phyloP scores from a whole-genome alignment of 2,113 vertebrate genomes.

The Copsychus sechellarum region DNA sequence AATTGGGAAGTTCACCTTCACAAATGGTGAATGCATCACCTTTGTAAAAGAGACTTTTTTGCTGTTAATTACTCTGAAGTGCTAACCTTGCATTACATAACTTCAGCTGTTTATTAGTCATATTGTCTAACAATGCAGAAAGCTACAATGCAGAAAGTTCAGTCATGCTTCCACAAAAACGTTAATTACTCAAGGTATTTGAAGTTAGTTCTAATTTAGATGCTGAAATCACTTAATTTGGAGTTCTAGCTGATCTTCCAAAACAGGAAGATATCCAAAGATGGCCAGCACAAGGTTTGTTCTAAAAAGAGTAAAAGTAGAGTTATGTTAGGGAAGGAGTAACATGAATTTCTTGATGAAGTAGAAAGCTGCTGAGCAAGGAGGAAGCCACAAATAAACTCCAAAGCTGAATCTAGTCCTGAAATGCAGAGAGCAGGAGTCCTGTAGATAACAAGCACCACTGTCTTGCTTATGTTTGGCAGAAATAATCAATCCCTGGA shows the following conservation, averaged over 20 bases:
- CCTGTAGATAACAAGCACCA: not conserved
- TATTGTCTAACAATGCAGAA: not conserved
- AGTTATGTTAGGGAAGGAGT: not conserved
- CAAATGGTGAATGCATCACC: not conserved
- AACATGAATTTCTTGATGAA: not conserved
- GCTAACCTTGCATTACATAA: not conserved
- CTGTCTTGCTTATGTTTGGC: not conserved
- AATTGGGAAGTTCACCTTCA: not conserved
- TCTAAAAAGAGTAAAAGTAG: not conserved
- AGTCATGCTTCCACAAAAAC: not conserved
- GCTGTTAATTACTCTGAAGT: not conserved
- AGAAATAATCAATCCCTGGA: not conserved
- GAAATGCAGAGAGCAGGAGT: not conserved
- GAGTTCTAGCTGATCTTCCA: not conserved
- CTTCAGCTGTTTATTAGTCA: not conserved
- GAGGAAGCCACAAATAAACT: not conserved
- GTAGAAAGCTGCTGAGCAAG: not conserved
- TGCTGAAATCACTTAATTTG: not conserved
- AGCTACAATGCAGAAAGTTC: not conserved
- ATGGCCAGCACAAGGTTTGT: not conserved
- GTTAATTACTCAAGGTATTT: not conserved
- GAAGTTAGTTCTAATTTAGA: not conserved
- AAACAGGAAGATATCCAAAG: not conserved
- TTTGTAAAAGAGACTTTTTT: not conserved
- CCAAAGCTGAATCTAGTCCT: not conserved